Evolutionary conservation across 2,888 invertebrate genomes (phyloP).

Genomic region (Lycophotia porphyrea): DNA sequence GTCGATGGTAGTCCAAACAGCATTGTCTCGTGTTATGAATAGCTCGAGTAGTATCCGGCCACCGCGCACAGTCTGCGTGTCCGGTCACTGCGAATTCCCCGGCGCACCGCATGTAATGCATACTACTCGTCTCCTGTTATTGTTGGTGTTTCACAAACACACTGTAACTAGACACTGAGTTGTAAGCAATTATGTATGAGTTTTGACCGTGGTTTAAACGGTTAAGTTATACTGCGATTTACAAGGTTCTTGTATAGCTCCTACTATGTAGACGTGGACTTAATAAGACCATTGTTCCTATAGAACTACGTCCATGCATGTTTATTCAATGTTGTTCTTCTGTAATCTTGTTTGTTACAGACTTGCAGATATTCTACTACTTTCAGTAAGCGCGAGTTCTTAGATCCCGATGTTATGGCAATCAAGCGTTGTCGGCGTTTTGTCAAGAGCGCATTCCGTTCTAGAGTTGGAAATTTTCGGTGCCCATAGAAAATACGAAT

Average conservation of each 20-base stretch:
- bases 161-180: slow-evolving; percentile 20
- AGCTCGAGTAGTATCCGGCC: slow-evolving; percentile 49
- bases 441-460: not conserved
- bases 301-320: not conserved
- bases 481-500: not conserved
- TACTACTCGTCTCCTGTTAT: slow-evolving; percentile 62
- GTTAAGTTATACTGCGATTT: not conserved
- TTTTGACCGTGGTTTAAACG: slow-evolving; percentile 23
- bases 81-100: slow-evolving; percentile 52
- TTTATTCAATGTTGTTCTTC: slow-evolving; percentile 12
- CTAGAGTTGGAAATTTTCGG: no score
- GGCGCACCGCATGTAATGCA: slow-evolving; percentile 42
- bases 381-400: not conserved
- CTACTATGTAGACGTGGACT: not conserved
- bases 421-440: not conserved
- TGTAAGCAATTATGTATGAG: slow-evolving; percentile 9
- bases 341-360: not conserved
- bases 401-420: not conserved
- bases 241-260: slow-evolving; percentile 1
- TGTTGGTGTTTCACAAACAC: slow-evolving; percentile 39
- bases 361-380: not conserved
- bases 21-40: slow-evolving; percentile 67
- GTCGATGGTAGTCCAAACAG: slow-evolving; percentile 59
- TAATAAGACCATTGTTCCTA: slow-evolving; percentile 25
- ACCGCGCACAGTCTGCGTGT: slow-evolving; percentile 48